A percentile compares a stretch with the other conserved stretches of the same genome.
These are phyloP conservation scores for Aleiodes testaceus DNA, from an alignment of 2,888 invertebrate genomes.

Conservation along the genomic window DNA sequence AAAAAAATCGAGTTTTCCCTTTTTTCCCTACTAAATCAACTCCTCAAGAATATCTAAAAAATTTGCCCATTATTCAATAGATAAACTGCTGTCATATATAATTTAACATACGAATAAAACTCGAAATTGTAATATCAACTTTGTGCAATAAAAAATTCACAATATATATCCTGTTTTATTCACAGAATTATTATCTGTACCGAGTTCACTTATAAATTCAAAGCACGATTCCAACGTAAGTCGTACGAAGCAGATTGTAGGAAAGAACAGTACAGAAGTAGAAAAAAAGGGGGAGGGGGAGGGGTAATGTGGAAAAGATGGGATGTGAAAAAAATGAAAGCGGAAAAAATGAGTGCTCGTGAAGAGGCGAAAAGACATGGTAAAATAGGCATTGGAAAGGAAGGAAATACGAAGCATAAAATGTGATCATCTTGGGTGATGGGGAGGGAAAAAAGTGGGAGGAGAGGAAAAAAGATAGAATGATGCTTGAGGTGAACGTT, in stretches of 20 bases:
- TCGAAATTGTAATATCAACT: no score
- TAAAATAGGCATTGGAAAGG: conserved; percentile 3
- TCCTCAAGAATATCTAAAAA: no score
- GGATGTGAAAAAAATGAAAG: conserved; percentile 6
- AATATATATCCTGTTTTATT: neutral
- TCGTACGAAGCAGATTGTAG: conserved; percentile 32
- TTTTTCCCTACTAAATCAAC: no score
- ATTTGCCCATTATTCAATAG: no score
- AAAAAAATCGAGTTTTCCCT: no score
- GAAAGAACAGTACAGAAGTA: conserved; percentile 22
- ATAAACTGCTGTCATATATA: no score
- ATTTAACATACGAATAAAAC: no score
- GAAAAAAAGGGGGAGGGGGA: neutral
- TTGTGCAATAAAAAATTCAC: neutral
- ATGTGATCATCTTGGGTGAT: conserved; percentile 10
- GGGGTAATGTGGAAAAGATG: conserved; percentile 11
- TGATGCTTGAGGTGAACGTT: conserved; percentile 19
- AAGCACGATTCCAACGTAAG: conserved; percentile 23
- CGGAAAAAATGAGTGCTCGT: conserved; percentile 20
- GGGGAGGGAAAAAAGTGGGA: neutral
- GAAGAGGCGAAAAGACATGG: conserved; percentile 26
- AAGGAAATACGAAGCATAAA: conserved; percentile 23
- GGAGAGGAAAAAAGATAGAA: neutral
- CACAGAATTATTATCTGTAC: conserved; percentile 19
- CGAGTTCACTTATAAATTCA: conserved; percentile 17